Conservation (phyloP, 2,797 vertebrate genomes). For the Crax fasciolata region DNA sequence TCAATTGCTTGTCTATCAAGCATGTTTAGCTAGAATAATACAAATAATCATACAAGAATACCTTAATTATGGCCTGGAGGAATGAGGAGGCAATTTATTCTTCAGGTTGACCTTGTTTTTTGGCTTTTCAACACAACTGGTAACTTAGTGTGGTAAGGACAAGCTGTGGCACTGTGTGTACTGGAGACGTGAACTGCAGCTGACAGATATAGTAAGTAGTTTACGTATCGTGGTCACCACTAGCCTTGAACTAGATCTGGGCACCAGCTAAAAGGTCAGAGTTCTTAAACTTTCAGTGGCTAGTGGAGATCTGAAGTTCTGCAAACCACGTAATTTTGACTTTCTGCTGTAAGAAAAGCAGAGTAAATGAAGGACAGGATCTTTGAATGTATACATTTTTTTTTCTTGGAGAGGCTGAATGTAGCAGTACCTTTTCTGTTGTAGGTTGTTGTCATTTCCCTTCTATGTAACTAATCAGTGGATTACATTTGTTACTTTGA, state of each 20-base stretch:
- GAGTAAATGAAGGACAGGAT: not conserved
- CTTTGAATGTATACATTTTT: not conserved
- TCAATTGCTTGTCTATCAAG: not conserved
- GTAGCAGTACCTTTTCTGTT: not conserved
- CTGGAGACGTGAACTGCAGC: not conserved
- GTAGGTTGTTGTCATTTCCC: not conserved
- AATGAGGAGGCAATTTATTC: not conserved
- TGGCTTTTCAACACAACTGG: not conserved
- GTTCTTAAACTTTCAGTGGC: not conserved
- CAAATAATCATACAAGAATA: not conserved
- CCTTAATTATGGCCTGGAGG: not conserved
- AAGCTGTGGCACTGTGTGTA: not conserved
- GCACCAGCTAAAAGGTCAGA: not conserved
- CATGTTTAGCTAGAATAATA: not conserved
- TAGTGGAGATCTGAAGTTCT: not conserved
- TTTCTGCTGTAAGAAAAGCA: not conserved
- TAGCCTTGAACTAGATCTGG: not conserved
- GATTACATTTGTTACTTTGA: not conserved
- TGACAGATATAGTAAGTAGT: not conserved
- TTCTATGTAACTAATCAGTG: not conserved
- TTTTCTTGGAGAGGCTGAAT: not conserved
- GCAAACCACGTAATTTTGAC: not conserved
- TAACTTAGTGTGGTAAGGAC: not conserved
- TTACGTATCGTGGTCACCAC: fast-evolving
- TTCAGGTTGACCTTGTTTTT: not conserved